These are phyloP conservation scores for Heliconius charithonia DNA, from an alignment of 2,888 invertebrate species.

Conservation along the genomic window DNA sequence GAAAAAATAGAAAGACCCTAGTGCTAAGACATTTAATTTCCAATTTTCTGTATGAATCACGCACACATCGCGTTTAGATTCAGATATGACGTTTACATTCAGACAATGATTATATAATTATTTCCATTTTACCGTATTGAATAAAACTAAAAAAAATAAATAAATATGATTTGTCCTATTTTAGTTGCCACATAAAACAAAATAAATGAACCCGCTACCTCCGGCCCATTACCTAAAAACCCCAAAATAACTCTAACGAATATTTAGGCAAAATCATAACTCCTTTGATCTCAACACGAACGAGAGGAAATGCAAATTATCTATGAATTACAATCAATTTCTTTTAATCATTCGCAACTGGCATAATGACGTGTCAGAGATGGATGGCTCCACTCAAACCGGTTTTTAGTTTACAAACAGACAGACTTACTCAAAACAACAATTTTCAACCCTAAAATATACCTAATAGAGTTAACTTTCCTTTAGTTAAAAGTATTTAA, in stretches of 20 bases:
- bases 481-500: background rate
- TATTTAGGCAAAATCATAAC: background rate
- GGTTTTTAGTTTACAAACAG: slow-evolving; percentile 50
- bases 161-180: too few relatives aligned
- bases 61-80: too few relatives aligned
- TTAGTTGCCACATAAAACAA: too few relatives aligned
- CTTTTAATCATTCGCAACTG: slow-evolving; percentile 46
- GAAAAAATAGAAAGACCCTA: background rate
- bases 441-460: slow-evolving; percentile 4
- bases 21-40: background rate
- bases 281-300: slow-evolving; percentile 20
- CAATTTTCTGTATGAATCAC: too few relatives aligned
- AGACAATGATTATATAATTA: too few relatives aligned
- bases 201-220: slow-evolving; percentile 8
- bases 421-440: background rate
- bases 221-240: background rate
- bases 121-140: too few relatives aligned
- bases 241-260: background rate
- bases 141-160: too few relatives aligned
- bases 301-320: slow-evolving; percentile 15
- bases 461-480: slow-evolving; percentile 13
- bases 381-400: slow-evolving; percentile 65
- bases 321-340: slow-evolving; percentile 42
- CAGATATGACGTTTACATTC: too few relatives aligned
- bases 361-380: slow-evolving; percentile 55